phyloP scores from a whole-genome alignment of 2,797 vertebrate genomes.

The Ctenochaetus hawaiiensis region DNA sequence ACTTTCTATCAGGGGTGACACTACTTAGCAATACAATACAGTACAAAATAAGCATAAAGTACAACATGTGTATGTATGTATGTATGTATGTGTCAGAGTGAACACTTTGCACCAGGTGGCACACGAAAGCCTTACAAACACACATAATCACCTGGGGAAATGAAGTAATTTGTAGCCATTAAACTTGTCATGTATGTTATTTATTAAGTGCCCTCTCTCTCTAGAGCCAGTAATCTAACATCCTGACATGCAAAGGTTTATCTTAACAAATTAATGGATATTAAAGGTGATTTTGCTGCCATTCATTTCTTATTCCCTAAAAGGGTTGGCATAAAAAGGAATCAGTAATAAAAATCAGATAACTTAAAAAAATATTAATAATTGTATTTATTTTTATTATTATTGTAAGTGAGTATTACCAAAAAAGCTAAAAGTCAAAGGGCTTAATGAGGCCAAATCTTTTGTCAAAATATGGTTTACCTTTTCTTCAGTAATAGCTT shows the following conservation, averaged over 20 bases:
- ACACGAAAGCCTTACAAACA: neutral
- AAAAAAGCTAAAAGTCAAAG: no score
- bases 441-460: no score
- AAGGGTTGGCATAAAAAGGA: neutral
- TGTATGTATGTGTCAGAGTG: neutral
- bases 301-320: neutral
- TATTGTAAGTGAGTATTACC: no score
- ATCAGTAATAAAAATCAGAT: neutral
- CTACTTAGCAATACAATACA: no score
- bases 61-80: neutral
- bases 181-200: conserved; percentile 15
- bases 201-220: neutral
- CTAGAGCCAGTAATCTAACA: neutral
- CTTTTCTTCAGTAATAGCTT: no score
- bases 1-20: neutral
- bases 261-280: neutral
- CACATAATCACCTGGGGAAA: conserved; percentile 18
- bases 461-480: no score
- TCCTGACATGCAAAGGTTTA: neutral
- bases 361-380: neutral
- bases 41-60: no score
- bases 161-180: conserved; percentile 15
- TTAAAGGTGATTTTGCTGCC: neutral
- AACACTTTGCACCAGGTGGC: conserved; percentile 3
- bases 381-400: no score